Evolutionary conservation across 1,140 invertebrate genomes (phyloP).

Genomic region (Gonioctena quinquepunctata): DNA sequence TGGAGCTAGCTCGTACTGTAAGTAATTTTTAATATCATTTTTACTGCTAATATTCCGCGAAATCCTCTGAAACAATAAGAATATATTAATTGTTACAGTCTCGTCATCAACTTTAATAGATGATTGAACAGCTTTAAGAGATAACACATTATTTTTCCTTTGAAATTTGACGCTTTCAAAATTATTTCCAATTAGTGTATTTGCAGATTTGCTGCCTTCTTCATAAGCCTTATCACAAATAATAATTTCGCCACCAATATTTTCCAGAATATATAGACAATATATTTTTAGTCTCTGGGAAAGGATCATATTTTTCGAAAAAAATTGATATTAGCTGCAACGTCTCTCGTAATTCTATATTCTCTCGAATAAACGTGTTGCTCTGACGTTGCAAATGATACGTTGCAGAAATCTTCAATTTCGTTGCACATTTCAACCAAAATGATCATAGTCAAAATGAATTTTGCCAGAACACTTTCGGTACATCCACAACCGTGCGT

Average conservation of each 20-base stretch:
- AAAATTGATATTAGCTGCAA: not conserved
- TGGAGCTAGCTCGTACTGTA: constrained; percentile 17
- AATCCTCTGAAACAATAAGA: constrained; percentile 8
- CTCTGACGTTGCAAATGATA: constrained; percentile 11
- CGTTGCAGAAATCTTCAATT: constrained; percentile 19
- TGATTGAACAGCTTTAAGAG: constrained; percentile 3
- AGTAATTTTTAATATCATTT: constrained; percentile 16
- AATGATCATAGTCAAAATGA: constrained; percentile 17
- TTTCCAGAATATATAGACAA: constrained; percentile 19
- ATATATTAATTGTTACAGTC: not conserved
- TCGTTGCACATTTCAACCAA: constrained; percentile 16
- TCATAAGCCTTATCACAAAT: constrained; percentile 13
- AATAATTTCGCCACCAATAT: constrained; percentile 4
- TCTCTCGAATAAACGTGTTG: constrained; percentile 18
- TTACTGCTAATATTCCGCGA: constrained; percentile 5
- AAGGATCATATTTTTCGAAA: constrained; percentile 18
- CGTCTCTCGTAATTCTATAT: constrained; percentile 13
- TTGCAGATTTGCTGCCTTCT: constrained; percentile 8
- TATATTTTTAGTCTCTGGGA: constrained; percentile 12
- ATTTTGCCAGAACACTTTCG: constrained; percentile 19
- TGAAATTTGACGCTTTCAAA: constrained; percentile 4
- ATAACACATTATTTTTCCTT: constrained; percentile 3
- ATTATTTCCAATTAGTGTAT: not conserved
- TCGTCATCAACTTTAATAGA: constrained; percentile 1
- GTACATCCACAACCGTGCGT: not conserved